Conservation (phyloP, 2,888 invertebrate species). For the Oscheius sp. region DNA sequence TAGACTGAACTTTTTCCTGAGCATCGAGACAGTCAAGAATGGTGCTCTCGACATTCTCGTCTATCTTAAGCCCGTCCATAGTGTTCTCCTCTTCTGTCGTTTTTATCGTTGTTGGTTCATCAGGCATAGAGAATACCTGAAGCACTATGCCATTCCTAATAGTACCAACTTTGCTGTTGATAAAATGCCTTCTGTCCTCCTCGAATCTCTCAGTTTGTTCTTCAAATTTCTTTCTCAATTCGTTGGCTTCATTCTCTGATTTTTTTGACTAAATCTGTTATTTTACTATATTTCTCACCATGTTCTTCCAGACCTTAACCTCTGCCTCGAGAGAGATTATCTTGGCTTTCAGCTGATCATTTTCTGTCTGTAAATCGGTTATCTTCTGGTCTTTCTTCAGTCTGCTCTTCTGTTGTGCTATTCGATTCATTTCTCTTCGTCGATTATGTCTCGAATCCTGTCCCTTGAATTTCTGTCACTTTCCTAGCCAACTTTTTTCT, state of each 20-base stretch:
- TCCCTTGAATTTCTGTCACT: background rate
- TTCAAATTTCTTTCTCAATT: slow-evolving; percentile 11
- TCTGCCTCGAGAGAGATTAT: slow-evolving; percentile 16
- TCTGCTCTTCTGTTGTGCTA: slow-evolving; percentile 25
- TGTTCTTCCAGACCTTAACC: slow-evolving; percentile 22
- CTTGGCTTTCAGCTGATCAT: slow-evolving; percentile 1
- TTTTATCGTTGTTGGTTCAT: background rate
- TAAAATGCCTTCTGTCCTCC: background rate
- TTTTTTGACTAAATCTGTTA: slow-evolving; percentile 5
- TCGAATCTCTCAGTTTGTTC: background rate
- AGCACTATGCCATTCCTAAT: background rate
- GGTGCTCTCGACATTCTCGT: background rate
- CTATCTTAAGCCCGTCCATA: slow-evolving; percentile 1
- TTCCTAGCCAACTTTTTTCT: background rate
- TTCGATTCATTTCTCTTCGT: slow-evolving; percentile 17
- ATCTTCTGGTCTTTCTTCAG: slow-evolving; percentile 13
- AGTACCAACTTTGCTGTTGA: background rate
- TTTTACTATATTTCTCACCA: background rate
- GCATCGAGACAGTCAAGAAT: background rate
- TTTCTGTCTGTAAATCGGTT: background rate
- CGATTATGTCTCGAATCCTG: slow-evolving; percentile 4
- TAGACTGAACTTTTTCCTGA: background rate
- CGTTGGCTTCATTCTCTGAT: slow-evolving; percentile 18
- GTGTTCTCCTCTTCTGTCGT: slow-evolving; percentile 2
- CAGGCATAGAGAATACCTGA: background rate